Conservation (phyloP, 2,113 vertebrate species). For the Chlorodrepanis virens region DNA sequence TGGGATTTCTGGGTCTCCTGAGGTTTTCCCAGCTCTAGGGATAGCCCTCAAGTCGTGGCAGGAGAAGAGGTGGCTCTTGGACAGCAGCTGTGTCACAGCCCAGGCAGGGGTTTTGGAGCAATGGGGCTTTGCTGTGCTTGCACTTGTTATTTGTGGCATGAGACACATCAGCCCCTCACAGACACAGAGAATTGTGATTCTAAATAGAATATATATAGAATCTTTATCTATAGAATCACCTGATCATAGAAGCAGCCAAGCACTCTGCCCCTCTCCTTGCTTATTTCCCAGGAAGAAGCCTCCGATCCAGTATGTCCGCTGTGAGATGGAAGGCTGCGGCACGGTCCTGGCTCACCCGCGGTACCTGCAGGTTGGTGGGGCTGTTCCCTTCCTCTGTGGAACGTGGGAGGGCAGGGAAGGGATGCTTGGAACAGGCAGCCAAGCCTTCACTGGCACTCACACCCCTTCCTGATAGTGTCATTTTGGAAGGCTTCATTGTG, state of each 20-base stretch:
- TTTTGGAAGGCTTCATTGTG: background rate
- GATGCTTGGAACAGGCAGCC: background rate
- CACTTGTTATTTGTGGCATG: background rate
- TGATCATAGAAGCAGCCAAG: background rate
- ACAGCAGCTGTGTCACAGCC: background rate
- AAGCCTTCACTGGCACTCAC: background rate
- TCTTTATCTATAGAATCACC: background rate
- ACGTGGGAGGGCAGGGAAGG: background rate
- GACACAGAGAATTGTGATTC: background rate
- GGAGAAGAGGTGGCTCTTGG: background rate
- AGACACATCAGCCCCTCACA: background rate
- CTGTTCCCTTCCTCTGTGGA: background rate
- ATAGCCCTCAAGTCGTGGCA: background rate
- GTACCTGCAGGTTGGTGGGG: conserved; percentile 87
- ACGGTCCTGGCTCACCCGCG: conserved; percentile 95
- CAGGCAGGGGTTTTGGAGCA: background rate
- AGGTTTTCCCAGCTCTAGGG: background rate
- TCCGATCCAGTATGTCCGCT: conserved; percentile 96
- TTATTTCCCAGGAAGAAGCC: conserved; percentile 89
- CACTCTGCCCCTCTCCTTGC: background rate
- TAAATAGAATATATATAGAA: background rate
- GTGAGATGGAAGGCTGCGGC: conserved; percentile 97
- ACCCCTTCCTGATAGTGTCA: background rate
- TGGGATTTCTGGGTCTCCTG: background rate
- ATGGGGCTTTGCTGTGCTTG: background rate